Evolutionary conservation across 2,113 vertebrate species (phyloP).

Genomic region (Australoheros scitulus): DNA sequence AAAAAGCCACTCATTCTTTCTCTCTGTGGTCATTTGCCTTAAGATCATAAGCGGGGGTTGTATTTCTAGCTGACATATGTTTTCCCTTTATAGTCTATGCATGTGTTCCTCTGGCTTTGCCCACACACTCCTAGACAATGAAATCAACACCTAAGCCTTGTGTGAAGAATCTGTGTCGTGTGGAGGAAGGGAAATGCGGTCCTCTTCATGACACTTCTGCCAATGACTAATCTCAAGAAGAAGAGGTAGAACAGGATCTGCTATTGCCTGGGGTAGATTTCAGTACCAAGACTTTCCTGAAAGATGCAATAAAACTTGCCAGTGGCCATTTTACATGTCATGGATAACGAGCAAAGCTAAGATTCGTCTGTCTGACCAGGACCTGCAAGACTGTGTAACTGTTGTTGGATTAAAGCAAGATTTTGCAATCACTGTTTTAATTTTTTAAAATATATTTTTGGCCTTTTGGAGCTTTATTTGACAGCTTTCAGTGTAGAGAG

Average conservation of each 20-base stretch:
- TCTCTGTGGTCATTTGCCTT: neutral
- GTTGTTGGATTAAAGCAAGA: neutral
- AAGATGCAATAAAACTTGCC: slow-evolving; percentile 1
- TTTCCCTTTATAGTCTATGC: slow-evolving; percentile 28
- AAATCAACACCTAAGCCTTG: slow-evolving; percentile 31
- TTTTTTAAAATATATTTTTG: too few species aligned
- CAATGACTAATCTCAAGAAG: slow-evolving; percentile 31
- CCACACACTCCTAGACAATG: neutral
- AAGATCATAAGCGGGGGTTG: slow-evolving; percentile 2
- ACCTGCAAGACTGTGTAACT: neutral
- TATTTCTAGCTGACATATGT: slow-evolving; percentile 49
- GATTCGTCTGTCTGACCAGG: neutral
- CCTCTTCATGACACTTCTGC: slow-evolving; percentile 21
- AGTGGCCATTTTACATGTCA: neutral
- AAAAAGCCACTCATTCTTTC: neutral
- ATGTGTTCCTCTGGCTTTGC: slow-evolving; percentile 37
- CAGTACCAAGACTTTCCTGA: neutral
- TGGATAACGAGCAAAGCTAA: neutral
- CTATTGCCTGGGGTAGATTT: slow-evolving; percentile 14
- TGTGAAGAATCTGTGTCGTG: neutral
- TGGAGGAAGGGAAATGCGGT: slow-evolving; percentile 20
- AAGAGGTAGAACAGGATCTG: slow-evolving; percentile 14
- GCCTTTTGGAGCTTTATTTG: too few species aligned
- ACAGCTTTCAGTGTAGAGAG: too few species aligned
- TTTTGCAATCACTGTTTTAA: neutral